Conservation (phyloP, 1,140 invertebrate genomes). For the Sarcophaga bullata region DNA sequence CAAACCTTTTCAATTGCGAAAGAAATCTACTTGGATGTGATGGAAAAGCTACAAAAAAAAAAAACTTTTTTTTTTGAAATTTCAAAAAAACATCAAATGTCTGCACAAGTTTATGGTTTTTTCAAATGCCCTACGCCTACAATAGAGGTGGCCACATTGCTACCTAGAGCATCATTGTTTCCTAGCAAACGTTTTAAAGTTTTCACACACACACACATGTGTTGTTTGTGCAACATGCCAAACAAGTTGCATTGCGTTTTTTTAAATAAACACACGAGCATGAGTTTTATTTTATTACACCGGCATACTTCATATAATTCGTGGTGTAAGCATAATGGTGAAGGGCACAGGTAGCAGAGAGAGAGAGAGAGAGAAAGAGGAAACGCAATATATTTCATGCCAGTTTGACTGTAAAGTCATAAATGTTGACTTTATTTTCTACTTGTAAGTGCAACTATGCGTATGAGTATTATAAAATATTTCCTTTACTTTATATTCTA, state of each 20-base stretch:
- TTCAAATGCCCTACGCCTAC: neutral
- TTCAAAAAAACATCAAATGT: neutral
- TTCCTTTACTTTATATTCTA: neutral
- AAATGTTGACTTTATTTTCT: slow-evolving; percentile 12
- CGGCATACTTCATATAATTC: no score
- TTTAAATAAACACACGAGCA: no score
- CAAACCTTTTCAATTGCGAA: neutral
- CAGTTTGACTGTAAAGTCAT: slow-evolving; percentile 17
- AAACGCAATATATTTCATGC: slow-evolving; percentile 21
- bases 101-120: neutral
- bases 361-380: neutral
- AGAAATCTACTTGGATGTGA: neutral
- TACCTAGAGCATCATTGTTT: no score
- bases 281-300: no score
- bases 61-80: neutral
- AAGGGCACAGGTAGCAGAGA: no score
- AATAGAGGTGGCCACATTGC: neutral
- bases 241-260: no score
- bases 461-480: slow-evolving; percentile 15
- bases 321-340: no score
- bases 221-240: no score
- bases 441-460: neutral
- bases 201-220: no score
- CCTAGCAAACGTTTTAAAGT: no score
- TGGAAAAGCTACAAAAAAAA: neutral